These are phyloP conservation scores for Herpailurus yagouaroundi DNA, from an alignment of 2,113 vertebrate species.

Conservation along the genomic window DNA sequence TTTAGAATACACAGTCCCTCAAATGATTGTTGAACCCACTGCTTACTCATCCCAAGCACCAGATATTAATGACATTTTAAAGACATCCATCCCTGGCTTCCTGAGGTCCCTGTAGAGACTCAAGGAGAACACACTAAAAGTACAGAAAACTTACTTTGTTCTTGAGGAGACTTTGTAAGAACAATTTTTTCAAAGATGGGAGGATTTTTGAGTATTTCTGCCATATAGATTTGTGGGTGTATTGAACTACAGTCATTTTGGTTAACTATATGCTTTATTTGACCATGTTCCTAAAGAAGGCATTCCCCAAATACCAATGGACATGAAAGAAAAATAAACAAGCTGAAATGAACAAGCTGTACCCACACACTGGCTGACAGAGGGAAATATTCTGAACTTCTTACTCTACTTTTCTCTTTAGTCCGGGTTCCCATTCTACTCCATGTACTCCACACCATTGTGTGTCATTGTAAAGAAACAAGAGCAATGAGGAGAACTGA, in stretches of 20 bases:
- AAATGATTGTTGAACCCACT: neutral
- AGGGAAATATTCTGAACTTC: neutral
- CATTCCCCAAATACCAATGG: neutral
- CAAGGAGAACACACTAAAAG: slow-evolving; percentile 40
- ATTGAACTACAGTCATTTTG: slow-evolving; percentile 42
- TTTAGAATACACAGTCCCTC: slow-evolving; percentile 61
- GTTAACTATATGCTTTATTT: neutral
- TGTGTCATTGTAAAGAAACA: neutral
- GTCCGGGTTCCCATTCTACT: neutral
- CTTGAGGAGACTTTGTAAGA: slow-evolving; percentile 52
- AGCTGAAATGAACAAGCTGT: neutral
- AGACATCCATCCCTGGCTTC: slow-evolving; percentile 53
- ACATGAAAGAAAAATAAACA: neutral
- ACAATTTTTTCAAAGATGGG: slow-evolving; percentile 39
- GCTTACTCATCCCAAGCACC: slow-evolving; percentile 54
- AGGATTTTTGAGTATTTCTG: slow-evolving; percentile 44
- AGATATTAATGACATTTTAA: slow-evolving; percentile 66
- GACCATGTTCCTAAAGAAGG: neutral
- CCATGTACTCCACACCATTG: neutral
- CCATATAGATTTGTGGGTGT: slow-evolving; percentile 21
- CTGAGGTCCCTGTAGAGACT: slow-evolving; percentile 50
- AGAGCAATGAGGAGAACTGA: neutral
- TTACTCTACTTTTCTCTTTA: neutral
- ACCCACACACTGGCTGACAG: neutral
- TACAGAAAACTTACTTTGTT: slow-evolving; percentile 65